These are phyloP conservation scores for Siniperca scherzeri DNA, from an alignment of 2,797 vertebrate genomes.

Conservation along the genomic window DNA sequence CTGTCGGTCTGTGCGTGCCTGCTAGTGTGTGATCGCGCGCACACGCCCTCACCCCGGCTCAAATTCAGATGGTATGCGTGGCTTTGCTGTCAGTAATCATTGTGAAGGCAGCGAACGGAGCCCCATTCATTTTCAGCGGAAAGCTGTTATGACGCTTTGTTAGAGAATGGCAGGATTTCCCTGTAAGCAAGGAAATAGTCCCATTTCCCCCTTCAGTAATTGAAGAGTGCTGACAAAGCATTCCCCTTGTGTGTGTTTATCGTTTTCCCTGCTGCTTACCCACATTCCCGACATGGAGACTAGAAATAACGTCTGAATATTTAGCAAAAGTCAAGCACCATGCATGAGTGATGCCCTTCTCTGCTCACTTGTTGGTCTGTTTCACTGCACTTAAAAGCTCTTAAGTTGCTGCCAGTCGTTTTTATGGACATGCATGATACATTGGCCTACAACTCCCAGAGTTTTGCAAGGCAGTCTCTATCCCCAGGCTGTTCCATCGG, in stretches of 20 bases:
- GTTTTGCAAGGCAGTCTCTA: slow-evolving; percentile 38
- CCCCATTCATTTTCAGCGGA: slow-evolving; percentile 56
- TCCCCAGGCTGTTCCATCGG: slow-evolving; percentile 51
- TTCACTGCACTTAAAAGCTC: slow-evolving; percentile 46
- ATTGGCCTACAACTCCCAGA: slow-evolving; percentile 37
- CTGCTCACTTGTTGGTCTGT: slow-evolving; percentile 38
- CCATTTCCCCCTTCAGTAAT: slow-evolving; percentile 74
- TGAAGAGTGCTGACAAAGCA: slow-evolving; percentile 83
- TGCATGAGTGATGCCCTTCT: slow-evolving; percentile 33
- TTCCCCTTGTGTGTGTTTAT: slow-evolving; percentile 46
- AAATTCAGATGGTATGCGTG: slow-evolving; percentile 40
- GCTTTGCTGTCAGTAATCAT: slow-evolving; percentile 59
- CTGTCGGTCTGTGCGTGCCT: slow-evolving; percentile 66
- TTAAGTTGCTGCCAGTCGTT: slow-evolving; percentile 48
- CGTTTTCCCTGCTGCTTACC: slow-evolving; percentile 39
- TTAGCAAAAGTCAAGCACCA: slow-evolving; percentile 25
- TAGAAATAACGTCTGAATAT: slow-evolving; percentile 53
- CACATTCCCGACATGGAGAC: slow-evolving; percentile 59
- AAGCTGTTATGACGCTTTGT: slow-evolving; percentile 69
- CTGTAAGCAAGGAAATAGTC: slow-evolving; percentile 77
- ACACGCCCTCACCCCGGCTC: slow-evolving; percentile 6
- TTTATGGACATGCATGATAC: slow-evolving; percentile 62
- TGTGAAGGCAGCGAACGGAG: slow-evolving; percentile 35
- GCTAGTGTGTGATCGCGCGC: slow-evolving; percentile 29
- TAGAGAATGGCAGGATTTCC: slow-evolving; percentile 85